These are phyloP conservation scores for Caenorhabditis brenneri DNA, from an alignment of 1,140 invertebrate genomes.

Conservation along the genomic window DNA sequence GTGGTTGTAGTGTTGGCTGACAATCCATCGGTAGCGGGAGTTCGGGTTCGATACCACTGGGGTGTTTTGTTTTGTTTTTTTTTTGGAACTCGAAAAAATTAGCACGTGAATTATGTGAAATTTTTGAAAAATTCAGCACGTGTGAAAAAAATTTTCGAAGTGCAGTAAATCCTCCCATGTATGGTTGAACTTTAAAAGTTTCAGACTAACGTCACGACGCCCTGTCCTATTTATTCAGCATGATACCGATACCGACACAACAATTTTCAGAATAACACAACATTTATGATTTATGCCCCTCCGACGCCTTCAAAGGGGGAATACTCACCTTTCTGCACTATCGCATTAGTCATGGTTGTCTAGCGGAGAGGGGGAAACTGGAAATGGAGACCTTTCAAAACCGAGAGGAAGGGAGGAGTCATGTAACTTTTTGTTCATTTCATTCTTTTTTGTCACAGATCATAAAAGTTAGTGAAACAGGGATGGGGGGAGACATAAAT, in stretches of 20 bases:
- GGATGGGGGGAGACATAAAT: background rate
- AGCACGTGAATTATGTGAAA: no score
- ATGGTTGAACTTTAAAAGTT: no score
- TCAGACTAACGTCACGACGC: no score
- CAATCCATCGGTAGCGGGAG: no score
- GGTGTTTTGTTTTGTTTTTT: no score
- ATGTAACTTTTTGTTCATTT: conserved; percentile 17
- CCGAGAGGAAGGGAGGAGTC: background rate
- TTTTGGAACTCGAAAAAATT: no score
- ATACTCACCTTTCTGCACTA: background rate
- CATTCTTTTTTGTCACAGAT: conserved; percentile 19
- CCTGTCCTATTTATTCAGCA: no score
- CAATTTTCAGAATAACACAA: background rate
- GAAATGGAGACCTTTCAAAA: background rate
- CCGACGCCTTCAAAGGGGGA: background rate
- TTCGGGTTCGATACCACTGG: no score
- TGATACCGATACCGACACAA: background rate
- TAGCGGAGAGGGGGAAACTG: background rate
- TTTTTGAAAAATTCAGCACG: no score
- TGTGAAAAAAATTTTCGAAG: no score
- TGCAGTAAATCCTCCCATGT: no score
- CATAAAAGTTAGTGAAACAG: conserved; percentile 43
- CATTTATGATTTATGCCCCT: background rate
- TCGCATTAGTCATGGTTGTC: conserved; percentile 5
- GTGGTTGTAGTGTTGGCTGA: no score